Base-by-base conservation (phyloP, 2,113 vertebrate genomes). In the Pterophyllum scalare region DNA sequence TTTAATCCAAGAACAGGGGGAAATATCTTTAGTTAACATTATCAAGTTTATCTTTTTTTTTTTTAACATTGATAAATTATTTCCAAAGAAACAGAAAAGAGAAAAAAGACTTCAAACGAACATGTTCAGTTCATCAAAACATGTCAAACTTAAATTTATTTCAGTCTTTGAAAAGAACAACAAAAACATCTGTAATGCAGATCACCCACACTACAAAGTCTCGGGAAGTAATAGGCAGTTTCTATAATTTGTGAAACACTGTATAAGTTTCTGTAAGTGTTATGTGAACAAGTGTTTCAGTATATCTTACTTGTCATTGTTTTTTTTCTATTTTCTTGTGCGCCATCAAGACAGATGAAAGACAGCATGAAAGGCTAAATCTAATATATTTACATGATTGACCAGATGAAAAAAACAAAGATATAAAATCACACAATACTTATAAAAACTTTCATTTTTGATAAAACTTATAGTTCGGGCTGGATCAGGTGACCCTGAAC, bases 161-260 rank as follows among this genome's bases (percentile, higher is more conserved):
- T 65, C 65, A 64, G 15, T 20, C 40, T 54, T 24, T 35, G 38
- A 79, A 24, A n/a, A n/a, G n/a, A n/a, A 59, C 56, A 35, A 76
- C 56, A 76, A 72, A 26, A 52, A 72, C 67, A 72, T 72, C 67
- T 72, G 67, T 72, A 17, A 54, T n/a, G 26, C 67, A 54, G 67
- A 72, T n/a, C 46, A 19, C 26, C 6, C 46, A 0, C 26, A 14
- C 20, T 72, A 52, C 3, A 76, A 46, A 61, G 5, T 59, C 11
- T 74, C 6, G 2, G 24, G 24, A 67, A 67, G 33, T 52, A 72
- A n/a, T 12, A 24, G 38, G 28, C n/a, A 24, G 2, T 54, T 46
- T 31, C 28, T 2, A 6, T 8, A 49, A 1, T 75, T 22, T 38
- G 43, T 12, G 1, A 0, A 75, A 28, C 24, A 49, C 26, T 5